Percentiles rank a stretch among this genome's conserved stretches.
These are phyloP conservation scores for Clostera curtula DNA, from an alignment of 2,888 invertebrate genomes.

Conservation along the genomic window DNA sequence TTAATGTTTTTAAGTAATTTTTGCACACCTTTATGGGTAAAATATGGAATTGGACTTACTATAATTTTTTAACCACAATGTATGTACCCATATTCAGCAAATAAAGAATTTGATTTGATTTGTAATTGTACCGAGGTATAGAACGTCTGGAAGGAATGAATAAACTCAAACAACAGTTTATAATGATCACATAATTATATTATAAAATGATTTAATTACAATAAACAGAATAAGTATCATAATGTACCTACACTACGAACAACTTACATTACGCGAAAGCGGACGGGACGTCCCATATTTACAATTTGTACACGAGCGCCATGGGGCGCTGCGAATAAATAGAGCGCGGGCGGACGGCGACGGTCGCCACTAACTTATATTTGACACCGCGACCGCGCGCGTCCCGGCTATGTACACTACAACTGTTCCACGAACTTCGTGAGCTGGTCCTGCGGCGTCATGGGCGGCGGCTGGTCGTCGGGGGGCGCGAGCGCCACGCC, in stretches of 20 bases:
- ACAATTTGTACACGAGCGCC: conserved; percentile 76
- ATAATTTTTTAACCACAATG: too few relatives aligned
- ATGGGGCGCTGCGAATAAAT: conserved; percentile 18
- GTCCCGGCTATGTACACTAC: conserved; percentile 78
- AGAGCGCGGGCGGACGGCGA: conserved; percentile 18
- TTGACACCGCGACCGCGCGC: conserved; percentile 43
- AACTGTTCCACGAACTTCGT: conserved; percentile 97
- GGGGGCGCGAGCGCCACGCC: conserved; percentile 76
- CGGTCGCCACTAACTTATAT: conserved; percentile 43
- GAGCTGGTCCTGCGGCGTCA: conserved; percentile 95
- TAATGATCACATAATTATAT: conserved; percentile 76
- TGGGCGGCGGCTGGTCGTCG: conserved; percentile 81
- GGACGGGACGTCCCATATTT: conserved; percentile 73
- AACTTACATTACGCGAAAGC: conserved; percentile 73
- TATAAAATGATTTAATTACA: conserved; percentile 77
- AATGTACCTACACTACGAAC: conserved; percentile 75
- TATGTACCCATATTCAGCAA: too few relatives aligned
- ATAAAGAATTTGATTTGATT: too few relatives aligned
- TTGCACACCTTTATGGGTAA: too few relatives aligned
- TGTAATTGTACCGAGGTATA: too few relatives aligned
- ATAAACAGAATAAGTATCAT: conserved; percentile 77
- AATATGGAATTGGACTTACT: too few relatives aligned
- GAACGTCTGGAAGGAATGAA: too few relatives aligned
- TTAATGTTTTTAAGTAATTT: too few relatives aligned
- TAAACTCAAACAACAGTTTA: conserved; percentile 60